Base-by-base conservation (phyloP, 2,888 invertebrate genomes). In the Apodemia zela region DNA sequence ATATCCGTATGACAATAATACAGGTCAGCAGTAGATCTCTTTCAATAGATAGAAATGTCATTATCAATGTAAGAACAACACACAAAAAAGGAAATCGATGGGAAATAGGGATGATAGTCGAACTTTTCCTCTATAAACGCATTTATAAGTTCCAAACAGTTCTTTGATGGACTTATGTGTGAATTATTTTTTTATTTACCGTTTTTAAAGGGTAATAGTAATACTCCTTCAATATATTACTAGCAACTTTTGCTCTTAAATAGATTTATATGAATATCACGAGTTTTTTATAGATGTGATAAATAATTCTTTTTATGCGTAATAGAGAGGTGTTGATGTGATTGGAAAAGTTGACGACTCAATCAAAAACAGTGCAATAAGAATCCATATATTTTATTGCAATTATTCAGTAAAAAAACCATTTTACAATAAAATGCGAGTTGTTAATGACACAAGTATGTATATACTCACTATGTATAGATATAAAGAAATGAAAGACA, bases 1-100 rank as follows among this genome's bases (percentile, higher is more conserved):
- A 91, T 91, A 89, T 88, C 89, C 81, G 85, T 87, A 89, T 89
- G 90, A 90, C 89, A 90, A 91, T 90, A 91, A 90, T 89, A 90
- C 91, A 90, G 91, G 89, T 91, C 91, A 91, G 91, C 91, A 87
- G 87, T 89, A 91, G 91, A 91, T 91, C 85, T 83, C 81, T 80
- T 78, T 78, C 76, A 75, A 72, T 70, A 87, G 90, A 91, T 90
- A 87, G 84, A 78, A 81, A 80, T 76, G 80, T 84, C 73, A 82
- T 87, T 89, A 90, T 89, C 87, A 87, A 89, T 90, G 89, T 82
- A 79, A 77, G 81, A 87, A 90, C 87, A 89, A 89, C 88, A 89
- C 42, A 42, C 82, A 85, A 88, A 89, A 86, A 86, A 84, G 79
- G 72, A 59, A 62, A 62, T 62, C 77, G 81, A 88, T 85, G 83